Evolutionary conservation across 2,113 vertebrate species (phyloP).

Genomic region (Corythaeola cristata): DNA sequence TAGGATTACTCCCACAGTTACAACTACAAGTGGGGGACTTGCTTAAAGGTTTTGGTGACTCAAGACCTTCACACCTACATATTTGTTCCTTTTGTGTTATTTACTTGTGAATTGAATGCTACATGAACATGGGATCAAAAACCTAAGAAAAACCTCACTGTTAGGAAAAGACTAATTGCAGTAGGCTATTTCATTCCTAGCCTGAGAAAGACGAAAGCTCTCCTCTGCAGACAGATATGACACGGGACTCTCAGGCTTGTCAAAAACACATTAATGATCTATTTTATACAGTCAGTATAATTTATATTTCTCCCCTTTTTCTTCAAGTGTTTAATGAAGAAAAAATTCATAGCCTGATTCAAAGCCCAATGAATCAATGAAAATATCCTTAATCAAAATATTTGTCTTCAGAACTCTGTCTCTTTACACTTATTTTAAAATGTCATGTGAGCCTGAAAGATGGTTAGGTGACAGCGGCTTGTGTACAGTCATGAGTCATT

Average conservation of each 20-base stretch:
- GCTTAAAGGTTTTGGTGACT: background rate
- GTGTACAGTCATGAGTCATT: background rate
- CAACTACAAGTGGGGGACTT: background rate
- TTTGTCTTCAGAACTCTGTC: background rate
- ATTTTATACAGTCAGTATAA: background rate
- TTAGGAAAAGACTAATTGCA: background rate
- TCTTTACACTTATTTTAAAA: slow-evolving; percentile 21
- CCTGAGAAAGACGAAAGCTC: background rate
- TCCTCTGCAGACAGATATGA: background rate
- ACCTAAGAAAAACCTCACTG: background rate
- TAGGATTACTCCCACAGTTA: background rate
- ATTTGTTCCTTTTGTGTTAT: background rate
- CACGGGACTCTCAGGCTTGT: background rate
- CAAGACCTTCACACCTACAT: background rate
- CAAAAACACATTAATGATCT: background rate
- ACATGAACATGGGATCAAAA: background rate
- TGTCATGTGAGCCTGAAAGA: background rate
- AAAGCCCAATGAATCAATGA: background rate
- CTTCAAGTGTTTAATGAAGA: slow-evolving; percentile 8
- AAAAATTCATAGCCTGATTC: background rate
- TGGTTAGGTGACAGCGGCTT: background rate
- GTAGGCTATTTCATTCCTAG: background rate
- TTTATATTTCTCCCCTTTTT: background rate
- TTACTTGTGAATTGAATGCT: background rate
- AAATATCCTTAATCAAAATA: slow-evolving; percentile 27